Conservation (phyloP, 2,113 vertebrate genomes). For the Corydoras sp. region DNA sequence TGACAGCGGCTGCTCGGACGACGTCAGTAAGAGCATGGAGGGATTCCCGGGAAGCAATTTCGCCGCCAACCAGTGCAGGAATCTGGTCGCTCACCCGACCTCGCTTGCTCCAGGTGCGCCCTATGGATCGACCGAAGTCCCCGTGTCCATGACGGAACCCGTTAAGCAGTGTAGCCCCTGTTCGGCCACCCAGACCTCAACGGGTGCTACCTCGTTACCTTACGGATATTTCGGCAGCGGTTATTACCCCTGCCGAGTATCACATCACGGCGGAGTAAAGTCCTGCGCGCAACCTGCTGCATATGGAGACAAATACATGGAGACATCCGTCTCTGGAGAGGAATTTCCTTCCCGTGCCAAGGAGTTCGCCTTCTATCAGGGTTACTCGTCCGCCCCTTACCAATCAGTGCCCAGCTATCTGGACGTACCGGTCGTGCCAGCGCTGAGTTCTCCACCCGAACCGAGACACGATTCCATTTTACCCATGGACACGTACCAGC, state of each 20-base stretch:
- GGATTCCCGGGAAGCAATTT: slow-evolving; percentile 85
- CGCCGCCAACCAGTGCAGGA: slow-evolving; percentile 90
- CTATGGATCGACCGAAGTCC: slow-evolving; percentile 77
- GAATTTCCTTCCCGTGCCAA: slow-evolving; percentile 91
- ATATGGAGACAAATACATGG: slow-evolving; percentile 91
- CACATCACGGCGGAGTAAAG: slow-evolving; percentile 86
- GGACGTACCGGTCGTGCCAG: slow-evolving; percentile 91
- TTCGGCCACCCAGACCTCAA: slow-evolving; percentile 84
- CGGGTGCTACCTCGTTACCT: slow-evolving; percentile 87
- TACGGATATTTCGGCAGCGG: slow-evolving; percentile 96
- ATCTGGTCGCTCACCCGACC: slow-evolving; percentile 89
- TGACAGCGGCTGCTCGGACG: slow-evolving; percentile 88
- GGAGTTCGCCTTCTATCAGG: slow-evolving; percentile 96
- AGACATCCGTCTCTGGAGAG: slow-evolving; percentile 85
- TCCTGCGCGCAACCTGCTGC: slow-evolving; percentile 83
- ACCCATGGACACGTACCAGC: slow-evolving; percentile 95
- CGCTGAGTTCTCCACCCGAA: slow-evolving; percentile 81
- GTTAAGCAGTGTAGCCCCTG: slow-evolving; percentile 96
- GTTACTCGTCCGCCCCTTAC: slow-evolving; percentile 87
- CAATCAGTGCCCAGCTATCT: slow-evolving; percentile 90
- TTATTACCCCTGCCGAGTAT: slow-evolving; percentile 94
- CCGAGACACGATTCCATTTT: slow-evolving; percentile 86
- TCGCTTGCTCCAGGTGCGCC: slow-evolving; percentile 80
- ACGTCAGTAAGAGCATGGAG: slow-evolving; percentile 96
- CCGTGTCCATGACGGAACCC: slow-evolving; percentile 81